Base-by-base conservation (phyloP, 2,113 vertebrate genomes). In the Nesoenas mayeri region DNA sequence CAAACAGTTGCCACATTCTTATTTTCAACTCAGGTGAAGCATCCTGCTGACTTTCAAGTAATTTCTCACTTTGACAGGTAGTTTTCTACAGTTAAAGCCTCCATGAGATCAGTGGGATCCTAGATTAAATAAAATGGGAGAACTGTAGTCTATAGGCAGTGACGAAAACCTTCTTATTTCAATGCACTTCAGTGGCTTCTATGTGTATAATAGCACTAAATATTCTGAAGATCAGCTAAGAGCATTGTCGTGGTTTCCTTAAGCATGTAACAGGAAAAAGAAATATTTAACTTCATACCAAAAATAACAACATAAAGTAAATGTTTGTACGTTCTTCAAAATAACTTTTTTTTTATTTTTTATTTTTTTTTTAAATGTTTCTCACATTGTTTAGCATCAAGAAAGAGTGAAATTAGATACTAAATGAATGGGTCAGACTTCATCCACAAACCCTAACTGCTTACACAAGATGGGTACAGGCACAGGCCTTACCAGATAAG, bases 281-380 rank as follows among this genome's bases (percentile, higher is more conserved):
- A 92, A 92, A 51, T 40, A 40, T 70, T 74, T 80, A 62, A 74
- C 56, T 85, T 31, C n/a, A 44, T 51, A 94, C 47, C 34, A 95
- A 60, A 82, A 89, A 77, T 4, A 82, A 42, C 14, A 71, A 58
- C 9, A 66, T 20, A 92, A 92, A 69, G 34, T 11, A 85, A 92
- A 69, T 25, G 18, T 50, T 32, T 91, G 25, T 58, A 82, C 89
- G n/a, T 26, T 74, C 71, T 15, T 19, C 8, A 32, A 57, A 65
- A 40, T 32, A 0, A 70, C 31, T 53, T 54, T 38, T 38, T 38
- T 38, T 11, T n/a, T n/a, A n/a, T 36, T 36, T 36, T 0, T 38
- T 38, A 12, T 38, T 38, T 38, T 38, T 38, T 38, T 38, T 73
- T 47, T 50, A 32, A 47, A 56, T 47, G 6, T 21, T 64, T 89